Evolutionary conservation across 2,113 vertebrate genomes (phyloP).

Genomic region (Daboia siamensis): DNA sequence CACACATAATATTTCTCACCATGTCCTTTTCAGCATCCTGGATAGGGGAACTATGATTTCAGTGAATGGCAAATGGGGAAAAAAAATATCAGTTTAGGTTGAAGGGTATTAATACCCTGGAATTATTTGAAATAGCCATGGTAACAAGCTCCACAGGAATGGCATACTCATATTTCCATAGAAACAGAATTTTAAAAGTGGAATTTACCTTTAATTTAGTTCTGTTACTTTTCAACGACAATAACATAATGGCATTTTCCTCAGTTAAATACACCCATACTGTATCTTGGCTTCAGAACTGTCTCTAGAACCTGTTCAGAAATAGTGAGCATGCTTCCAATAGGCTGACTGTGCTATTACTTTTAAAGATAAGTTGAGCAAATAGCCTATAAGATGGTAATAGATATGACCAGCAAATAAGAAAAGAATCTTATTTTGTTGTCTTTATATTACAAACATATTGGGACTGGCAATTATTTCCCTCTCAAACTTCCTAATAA

Average conservation of each 20-base stretch:
- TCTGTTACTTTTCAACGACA: conserved; percentile 49
- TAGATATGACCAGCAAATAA: conserved; percentile 16
- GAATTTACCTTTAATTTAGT: conserved; percentile 63
- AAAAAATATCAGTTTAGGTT: conserved; percentile 54
- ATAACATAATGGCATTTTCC: conserved; percentile 39
- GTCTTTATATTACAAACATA: not conserved
- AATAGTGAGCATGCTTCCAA: conserved; percentile 50
- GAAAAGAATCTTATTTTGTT: not conserved
- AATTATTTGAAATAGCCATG: conserved; percentile 69
- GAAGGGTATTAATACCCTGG: conserved; percentile 56
- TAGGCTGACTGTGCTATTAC: conserved; percentile 42
- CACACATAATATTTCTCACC: not conserved
- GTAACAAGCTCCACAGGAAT: conserved; percentile 63
- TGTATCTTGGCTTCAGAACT: conserved; percentile 45
- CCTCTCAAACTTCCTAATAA: not conserved
- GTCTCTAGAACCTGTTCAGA: conserved; percentile 55
- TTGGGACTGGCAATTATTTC: not conserved
- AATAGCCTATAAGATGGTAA: conserved; percentile 13
- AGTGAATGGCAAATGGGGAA: conserved; percentile 27
- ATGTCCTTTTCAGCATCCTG: not conserved
- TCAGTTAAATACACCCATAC: conserved; percentile 34
- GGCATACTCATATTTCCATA: conserved; percentile 61
- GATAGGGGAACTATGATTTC: conserved; percentile 18
- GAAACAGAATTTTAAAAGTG: conserved; percentile 59
- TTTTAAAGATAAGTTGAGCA: conserved; percentile 28